Evolutionary conservation across 2,113 vertebrate species (phyloP), one percentile per base, ranked within the genome.

Genomic region (Orthonyx spaldingii): DNA sequence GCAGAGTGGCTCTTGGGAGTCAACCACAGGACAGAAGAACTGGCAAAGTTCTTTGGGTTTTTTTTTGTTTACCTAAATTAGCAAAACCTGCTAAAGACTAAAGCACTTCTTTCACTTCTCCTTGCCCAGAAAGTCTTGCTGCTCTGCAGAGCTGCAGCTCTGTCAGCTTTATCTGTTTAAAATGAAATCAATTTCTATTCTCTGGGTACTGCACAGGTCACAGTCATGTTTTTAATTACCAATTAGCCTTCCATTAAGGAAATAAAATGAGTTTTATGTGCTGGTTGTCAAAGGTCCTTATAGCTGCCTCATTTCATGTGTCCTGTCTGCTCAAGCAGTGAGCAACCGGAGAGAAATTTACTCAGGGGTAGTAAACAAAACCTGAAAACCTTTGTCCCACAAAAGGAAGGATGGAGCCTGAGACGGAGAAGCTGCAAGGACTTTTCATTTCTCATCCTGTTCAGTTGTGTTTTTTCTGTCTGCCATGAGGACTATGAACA

Each of bases 201-300:
- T 92, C 90, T 90, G 88, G 26, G 60, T 78, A 84, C 64, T 42
- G 80, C 72, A 35, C 88, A 84, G 93, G 90, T 96, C 92, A 92
- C 88, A 94, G 86, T 82, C 57, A 68, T 93, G 86, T 95, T 96
- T 94, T 95, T 95, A 97, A 96, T 96, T 93, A 94, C 90, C 72
- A 84, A 90, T 96, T 96, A 96, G 92, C 71, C 65, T 92, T 96
- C 93, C 90, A 95, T 96, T 96, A 96, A 90, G 86, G 80, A 89
- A 78, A 84, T 87, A 89, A 96, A 93, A 95, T 89, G 68, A 96
- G 44, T 64, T 90, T 95, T 92, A 90, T 90, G 77, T 96, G 83
- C 86, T 84, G 69, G 41, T 93, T 96, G 94, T 90, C 83, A 95
- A 77, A 93, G 88, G 90, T 93, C 76, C 69, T 94, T 92, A 49